These are phyloP conservation scores for Cylloceria caligata DNA, from an alignment of 2,888 invertebrate species.

Conservation along the genomic window DNA sequence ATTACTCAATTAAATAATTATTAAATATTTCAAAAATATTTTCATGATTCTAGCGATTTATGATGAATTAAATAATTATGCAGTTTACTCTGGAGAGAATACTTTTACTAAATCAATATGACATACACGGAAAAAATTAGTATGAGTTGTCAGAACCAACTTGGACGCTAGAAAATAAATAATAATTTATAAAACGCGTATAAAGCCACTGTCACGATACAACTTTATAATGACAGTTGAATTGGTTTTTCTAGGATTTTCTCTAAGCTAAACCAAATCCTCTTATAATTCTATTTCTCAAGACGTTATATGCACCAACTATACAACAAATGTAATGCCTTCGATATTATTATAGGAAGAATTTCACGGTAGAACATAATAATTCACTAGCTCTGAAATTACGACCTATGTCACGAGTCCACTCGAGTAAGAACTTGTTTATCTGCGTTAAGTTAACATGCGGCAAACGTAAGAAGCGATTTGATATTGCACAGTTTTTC, in stretches of 20 bases:
- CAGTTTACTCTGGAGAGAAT: neutral
- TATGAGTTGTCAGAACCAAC: too few relatives aligned
- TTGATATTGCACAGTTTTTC: neutral
- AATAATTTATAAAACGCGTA: too few relatives aligned
- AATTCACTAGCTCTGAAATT: conserved; percentile 13
- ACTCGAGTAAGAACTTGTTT: conserved; percentile 50
- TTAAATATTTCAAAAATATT: too few relatives aligned
- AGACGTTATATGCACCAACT: neutral
- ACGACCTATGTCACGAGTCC: conserved; percentile 18
- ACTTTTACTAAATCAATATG: neutral
- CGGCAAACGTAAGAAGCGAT: conserved; percentile 17
- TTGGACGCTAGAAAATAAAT: too few relatives aligned
- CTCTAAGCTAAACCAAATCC: too few relatives aligned
- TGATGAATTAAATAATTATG: neutral
- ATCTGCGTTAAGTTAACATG: conserved; percentile 40
- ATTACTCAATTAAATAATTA: too few relatives aligned
- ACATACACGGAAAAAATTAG: too few relatives aligned
- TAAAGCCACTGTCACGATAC: too few relatives aligned
- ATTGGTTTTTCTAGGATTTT: too few relatives aligned
- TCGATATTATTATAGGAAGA: neutral
- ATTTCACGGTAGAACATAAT: conserved; percentile 18
- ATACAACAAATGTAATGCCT: neutral
- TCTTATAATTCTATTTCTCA: neutral
- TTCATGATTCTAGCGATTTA: neutral
- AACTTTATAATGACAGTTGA: too few relatives aligned